Evolutionary conservation across 2,888 invertebrate species (phyloP), one percentile per base, ranked within the genome.

Genomic region (Lasius fuliginosus): DNA sequence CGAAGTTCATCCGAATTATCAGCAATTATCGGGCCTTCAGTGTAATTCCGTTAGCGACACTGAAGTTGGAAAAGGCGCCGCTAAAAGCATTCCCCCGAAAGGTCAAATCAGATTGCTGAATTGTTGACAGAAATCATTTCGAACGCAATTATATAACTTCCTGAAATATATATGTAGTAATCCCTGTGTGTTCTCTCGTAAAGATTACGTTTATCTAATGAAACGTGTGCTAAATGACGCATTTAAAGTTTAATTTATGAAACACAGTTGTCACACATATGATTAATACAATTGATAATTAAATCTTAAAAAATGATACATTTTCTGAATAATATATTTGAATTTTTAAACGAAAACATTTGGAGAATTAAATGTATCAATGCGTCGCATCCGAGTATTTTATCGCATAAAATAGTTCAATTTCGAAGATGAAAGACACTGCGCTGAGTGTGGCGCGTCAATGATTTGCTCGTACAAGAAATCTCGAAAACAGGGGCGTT

Each of bases 21-120:
- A 95, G 94, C 94, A 95, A 95, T 95, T 95, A 95, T 95, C 94
- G 94, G 93, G 92, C 92, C 93, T 94, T 93, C 93, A 92, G 90
- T 91, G 92, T 94, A 94, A 95, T 93, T 93, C 90, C 90, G 91
- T 95, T 94, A 94, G 92, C 92, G 88, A 84, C 88, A 88, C 88
- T 91, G 91, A 92, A 92, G 92, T 92, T 92, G 93, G 93, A 94
- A 94, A 94, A 94, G 93, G 92, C 91, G 89, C 87, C 88, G 92
- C 92, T 94, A 93, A 94, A 94, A 93, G 90, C 92, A 92, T 93
- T 94, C 93, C 86, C 84, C 86, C 86, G 85, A 90, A 92, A 92
- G 90, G 91, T 90, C 91, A 91, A 89, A 91, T 90, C 86, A 83
- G 84, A 87, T 90, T 89, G 83, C 83, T 86, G 71, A 85, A 86